These are phyloP conservation scores for Pyrocephalus nanus DNA, from an alignment of 2,797 vertebrate species.

Conservation along the genomic window DNA sequence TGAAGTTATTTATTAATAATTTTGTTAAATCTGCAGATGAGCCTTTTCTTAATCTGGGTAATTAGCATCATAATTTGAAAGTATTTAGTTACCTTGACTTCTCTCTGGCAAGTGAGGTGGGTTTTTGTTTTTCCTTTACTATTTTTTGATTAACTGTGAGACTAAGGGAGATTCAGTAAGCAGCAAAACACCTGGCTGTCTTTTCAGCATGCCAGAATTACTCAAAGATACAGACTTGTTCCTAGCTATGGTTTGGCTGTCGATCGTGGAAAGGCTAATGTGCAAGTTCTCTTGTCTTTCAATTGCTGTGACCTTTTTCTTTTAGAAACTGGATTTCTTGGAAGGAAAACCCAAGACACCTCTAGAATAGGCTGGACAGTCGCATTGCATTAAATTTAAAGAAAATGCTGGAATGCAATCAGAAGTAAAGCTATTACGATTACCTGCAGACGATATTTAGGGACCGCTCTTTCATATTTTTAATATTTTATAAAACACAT, in stretches of 20 bases:
- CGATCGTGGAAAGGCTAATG: neutral
- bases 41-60: neutral
- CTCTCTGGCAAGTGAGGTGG: neutral
- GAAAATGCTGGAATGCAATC: neutral
- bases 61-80: neutral
- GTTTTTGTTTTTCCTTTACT: neutral
- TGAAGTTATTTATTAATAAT: constrained; percentile 45
- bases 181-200: neutral
- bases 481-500: neutral
- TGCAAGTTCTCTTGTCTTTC: neutral
- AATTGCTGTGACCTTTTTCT: neutral
- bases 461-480: neutral
- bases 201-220: neutral
- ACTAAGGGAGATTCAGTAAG: neutral
- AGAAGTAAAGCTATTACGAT: neutral
- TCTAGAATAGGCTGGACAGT: neutral
- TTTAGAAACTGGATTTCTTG: neutral
- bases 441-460: neutral
- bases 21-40: constrained; percentile 31
- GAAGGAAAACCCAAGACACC: neutral
- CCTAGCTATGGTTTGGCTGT: neutral
- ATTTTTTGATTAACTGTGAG: neutral
- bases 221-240: neutral
- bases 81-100: neutral
- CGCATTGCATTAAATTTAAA: neutral